Percentiles rank a stretch among this genome's conserved stretches.
phyloP scores from a whole-genome alignment of 2,888 invertebrate species.

The Metallyticus violacea region DNA sequence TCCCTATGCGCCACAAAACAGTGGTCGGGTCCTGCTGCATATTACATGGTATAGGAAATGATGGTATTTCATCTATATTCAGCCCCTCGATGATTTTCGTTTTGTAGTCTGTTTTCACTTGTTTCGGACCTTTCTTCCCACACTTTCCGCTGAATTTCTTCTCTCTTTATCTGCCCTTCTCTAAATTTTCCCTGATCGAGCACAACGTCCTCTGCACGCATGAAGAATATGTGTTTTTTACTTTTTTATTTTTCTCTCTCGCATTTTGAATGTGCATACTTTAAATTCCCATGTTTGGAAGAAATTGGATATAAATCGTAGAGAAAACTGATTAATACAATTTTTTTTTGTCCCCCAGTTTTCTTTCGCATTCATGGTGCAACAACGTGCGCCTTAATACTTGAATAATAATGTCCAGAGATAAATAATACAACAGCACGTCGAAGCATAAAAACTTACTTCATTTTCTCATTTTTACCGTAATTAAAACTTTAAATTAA shows the following conservation, averaged over 20 bases:
- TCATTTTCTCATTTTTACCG: neutral
- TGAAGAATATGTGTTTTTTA: neutral
- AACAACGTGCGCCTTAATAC: neutral
- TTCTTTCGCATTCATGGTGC: neutral
- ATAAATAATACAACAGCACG: neutral
- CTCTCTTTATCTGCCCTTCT: neutral
- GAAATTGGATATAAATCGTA: neutral
- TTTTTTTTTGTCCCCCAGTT: neutral
- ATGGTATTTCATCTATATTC: slow-evolving; percentile 6
- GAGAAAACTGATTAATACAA: neutral
- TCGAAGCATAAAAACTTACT: neutral
- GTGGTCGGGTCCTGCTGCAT: neutral
- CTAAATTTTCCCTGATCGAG: neutral
- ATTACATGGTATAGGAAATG: slow-evolving; percentile 15
- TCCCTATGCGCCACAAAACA: neutral
- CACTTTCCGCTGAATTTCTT: too few species aligned
- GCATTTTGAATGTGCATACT: neutral
- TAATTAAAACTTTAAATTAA: neutral
- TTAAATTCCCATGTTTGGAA: neutral
- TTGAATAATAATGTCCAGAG: neutral
- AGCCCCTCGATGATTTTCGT: neutral
- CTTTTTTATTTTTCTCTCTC: too few species aligned
- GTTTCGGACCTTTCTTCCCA: neutral
- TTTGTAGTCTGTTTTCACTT: neutral
- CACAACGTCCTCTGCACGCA: too few species aligned